phyloP scores from a whole-genome alignment of 2,797 vertebrate genomes.

The Rhabdomys pumilio region DNA sequence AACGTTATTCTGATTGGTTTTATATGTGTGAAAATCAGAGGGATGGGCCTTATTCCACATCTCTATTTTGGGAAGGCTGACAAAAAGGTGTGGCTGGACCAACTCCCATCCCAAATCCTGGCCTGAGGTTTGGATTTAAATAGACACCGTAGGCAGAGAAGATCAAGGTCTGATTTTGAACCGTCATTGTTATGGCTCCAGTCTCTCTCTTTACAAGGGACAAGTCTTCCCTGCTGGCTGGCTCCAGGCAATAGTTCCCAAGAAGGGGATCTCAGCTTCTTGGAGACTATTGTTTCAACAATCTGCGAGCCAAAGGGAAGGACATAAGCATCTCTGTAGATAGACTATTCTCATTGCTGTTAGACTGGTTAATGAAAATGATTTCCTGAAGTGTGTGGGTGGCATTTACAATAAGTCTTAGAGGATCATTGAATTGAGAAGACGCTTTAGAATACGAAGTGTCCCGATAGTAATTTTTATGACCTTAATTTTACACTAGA shows the following conservation, averaged over 20 bases:
- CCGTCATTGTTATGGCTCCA: background rate
- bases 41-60: background rate
- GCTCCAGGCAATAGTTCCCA: background rate
- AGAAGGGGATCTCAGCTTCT: background rate
- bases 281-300: background rate
- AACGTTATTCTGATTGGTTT: background rate
- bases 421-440: slow-evolving; percentile 38
- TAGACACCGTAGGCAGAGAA: background rate
- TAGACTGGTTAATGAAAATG: background rate
- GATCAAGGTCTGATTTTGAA: background rate
- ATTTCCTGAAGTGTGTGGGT: slow-evolving; percentile 40
- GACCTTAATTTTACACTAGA: slow-evolving; percentile 9
- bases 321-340: background rate
- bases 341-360: background rate
- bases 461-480: slow-evolving; percentile 31
- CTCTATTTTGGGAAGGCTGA: background rate
- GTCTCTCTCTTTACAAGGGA: background rate
- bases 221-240: background rate
- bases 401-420: slow-evolving; percentile 44
- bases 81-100: background rate
- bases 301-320: background rate
- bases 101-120: background rate
- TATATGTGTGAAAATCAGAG: background rate
- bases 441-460: slow-evolving; percentile 37
- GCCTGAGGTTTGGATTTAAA: background rate